Evolutionary conservation across 2,797 vertebrate genomes (phyloP).

Genomic region (Aulostomus chinensis): DNA sequence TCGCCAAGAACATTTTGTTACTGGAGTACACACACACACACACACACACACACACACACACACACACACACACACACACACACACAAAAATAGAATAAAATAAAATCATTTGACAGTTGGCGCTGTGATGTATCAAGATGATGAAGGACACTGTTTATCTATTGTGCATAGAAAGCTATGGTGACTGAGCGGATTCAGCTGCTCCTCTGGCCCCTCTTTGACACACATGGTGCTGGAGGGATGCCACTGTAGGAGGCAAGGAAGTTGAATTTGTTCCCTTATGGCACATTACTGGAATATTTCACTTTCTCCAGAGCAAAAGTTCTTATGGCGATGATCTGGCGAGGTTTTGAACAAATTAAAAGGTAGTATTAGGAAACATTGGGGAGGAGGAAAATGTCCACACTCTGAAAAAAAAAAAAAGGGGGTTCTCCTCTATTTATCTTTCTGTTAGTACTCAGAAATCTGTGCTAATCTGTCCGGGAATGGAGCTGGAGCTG

Average conservation of each 20-base stretch:
- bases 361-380: no score
- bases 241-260: conserved; percentile 18
- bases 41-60: no score
- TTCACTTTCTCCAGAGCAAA: no score
- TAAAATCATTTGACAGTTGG: conserved; percentile 50
- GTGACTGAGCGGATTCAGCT: conserved; percentile 58
- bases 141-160: conserved; percentile 63
- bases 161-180: conserved; percentile 37
- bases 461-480: no score
- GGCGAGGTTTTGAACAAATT: no score
- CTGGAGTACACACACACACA: conserved; percentile 21
- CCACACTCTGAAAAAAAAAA: no score
- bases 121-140: conserved; percentile 26
- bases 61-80: not conserved
- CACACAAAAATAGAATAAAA: conserved; percentile 21
- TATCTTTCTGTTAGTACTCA: no score
- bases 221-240: no score
- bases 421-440: no score
- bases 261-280: conserved; percentile 35
- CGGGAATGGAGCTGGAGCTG: conserved; percentile 29
- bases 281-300: no score
- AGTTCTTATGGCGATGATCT: no score
- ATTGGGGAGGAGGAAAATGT: no score
- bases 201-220: conserved; percentile 34
- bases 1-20: conserved; percentile 72